phyloP scores from a whole-genome alignment of 2,797 vertebrate species.

The Eleutherodactylus coqui region DNA sequence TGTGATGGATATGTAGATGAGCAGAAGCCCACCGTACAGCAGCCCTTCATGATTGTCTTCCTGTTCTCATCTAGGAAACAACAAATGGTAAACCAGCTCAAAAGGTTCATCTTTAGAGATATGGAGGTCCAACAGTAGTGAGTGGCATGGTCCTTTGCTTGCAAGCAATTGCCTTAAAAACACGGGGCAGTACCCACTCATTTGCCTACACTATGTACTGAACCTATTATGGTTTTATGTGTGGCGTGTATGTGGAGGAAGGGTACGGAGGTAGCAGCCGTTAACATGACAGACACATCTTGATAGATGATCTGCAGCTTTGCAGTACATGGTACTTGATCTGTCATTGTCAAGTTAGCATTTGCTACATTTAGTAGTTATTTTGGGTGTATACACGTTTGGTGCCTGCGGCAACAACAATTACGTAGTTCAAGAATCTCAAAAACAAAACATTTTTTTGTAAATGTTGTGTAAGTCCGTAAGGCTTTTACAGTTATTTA shows the following conservation, averaged over 20 bases:
- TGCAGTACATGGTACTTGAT: too few species aligned
- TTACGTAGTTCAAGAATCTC: neutral
- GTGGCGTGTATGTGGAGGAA: neutral
- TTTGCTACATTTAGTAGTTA: too few species aligned
- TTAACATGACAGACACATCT: too few species aligned
- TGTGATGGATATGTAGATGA: conserved; percentile 10
- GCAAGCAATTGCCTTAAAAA: too few species aligned
- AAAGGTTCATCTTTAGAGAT: neutral
- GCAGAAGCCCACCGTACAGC: conserved; percentile 43
- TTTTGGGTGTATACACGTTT: neutral
- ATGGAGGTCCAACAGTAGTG: too few species aligned
- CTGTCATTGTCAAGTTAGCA: too few species aligned
- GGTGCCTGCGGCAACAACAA: neutral
- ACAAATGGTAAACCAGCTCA: neutral
- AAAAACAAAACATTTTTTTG: neutral
- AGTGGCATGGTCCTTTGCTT: too few species aligned
- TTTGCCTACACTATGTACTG: neutral
- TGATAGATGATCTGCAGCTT: too few species aligned
- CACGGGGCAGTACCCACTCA: too few species aligned
- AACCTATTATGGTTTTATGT: neutral
- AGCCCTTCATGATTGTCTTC: conserved; percentile 44
- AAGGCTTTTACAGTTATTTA: neutral
- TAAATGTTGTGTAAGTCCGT: too few species aligned
- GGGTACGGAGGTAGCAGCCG: too few species aligned
- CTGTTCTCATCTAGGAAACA: neutral